phyloP scores from a whole-genome alignment of 2,797 vertebrate species.

The Erithacus rubecula region DNA sequence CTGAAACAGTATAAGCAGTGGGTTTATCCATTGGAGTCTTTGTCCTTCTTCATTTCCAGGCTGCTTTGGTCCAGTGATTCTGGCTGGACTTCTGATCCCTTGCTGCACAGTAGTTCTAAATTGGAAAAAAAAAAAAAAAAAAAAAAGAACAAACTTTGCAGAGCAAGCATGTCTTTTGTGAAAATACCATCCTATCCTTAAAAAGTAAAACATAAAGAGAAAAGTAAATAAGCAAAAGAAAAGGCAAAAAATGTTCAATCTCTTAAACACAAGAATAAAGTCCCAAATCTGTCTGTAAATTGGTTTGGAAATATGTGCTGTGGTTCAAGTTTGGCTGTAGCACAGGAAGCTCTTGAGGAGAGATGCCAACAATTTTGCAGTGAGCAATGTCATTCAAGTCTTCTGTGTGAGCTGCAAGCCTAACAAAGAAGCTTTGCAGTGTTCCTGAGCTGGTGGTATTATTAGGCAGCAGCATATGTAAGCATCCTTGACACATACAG shows the following conservation, averaged over 20 bases:
- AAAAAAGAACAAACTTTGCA: neutral
- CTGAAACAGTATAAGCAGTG: neutral
- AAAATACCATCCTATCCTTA: neutral
- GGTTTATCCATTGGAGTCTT: neutral
- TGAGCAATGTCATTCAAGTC: neutral
- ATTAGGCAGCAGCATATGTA: constrained; percentile 24
- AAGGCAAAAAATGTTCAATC: neutral
- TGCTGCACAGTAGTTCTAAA: neutral
- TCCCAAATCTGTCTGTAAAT: neutral
- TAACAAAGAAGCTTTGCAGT: neutral
- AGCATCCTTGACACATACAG: constrained; percentile 11
- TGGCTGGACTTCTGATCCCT: neutral
- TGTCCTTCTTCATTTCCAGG: neutral
- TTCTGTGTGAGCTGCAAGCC: neutral
- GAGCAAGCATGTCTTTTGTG: neutral
- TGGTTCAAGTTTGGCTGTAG: neutral
- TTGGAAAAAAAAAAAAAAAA: too few relatives aligned
- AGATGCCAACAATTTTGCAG: neutral
- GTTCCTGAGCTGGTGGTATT: neutral
- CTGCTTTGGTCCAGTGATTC: neutral
- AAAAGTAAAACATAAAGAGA: neutral
- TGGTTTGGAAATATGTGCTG: neutral
- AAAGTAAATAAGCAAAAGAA: neutral
- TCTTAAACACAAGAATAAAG: neutral
- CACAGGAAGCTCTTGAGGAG: neutral